A percentile compares a stretch with the other conserved stretches of the same genome.
phyloP scores from a whole-genome alignment of 2,888 invertebrate species.

The Agriopis marginaria region DNA sequence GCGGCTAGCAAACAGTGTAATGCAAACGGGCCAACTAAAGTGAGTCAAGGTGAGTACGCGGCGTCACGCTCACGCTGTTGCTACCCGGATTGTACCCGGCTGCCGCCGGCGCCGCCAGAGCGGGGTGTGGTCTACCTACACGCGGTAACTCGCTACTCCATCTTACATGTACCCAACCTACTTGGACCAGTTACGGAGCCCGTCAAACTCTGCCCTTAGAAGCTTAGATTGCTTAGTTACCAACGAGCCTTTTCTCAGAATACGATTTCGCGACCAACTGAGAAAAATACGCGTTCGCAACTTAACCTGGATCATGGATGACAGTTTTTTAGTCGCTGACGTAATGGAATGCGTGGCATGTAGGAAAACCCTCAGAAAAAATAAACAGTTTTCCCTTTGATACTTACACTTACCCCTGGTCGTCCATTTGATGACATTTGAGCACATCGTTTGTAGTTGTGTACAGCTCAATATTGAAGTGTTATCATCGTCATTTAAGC shows the following conservation, averaged over 20 bases:
- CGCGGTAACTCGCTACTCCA: conserved; percentile 57
- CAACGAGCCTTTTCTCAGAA: conserved; percentile 46
- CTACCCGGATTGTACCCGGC: conserved; percentile 75
- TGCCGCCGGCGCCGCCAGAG: conserved; percentile 62
- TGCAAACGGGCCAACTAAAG: conserved; percentile 77
- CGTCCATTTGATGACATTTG: too few relatives aligned
- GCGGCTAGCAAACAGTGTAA: conserved; percentile 67
- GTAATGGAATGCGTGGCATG: conserved; percentile 38
- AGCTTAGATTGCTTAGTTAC: conserved; percentile 33
- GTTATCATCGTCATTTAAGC: too few relatives aligned
- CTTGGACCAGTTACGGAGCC: conserved; percentile 6
- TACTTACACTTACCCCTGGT: too few relatives aligned
- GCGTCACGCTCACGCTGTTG: conserved; percentile 77
- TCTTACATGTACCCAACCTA: conserved; percentile 35
- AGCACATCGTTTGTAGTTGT: too few relatives aligned
- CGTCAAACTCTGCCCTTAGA: conserved; percentile 3
- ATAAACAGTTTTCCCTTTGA: too few relatives aligned
- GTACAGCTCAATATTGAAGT: too few relatives aligned
- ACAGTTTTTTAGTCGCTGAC: conserved; percentile 28
- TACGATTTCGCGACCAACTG: conserved; percentile 8
- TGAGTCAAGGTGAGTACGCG: conserved; percentile 82
- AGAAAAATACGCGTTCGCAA: conserved; percentile 1
- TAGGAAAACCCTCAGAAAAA: conserved; percentile 15
- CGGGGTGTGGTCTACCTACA: conserved; percentile 67
- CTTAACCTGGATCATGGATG: conserved; percentile 15